These are phyloP conservation scores for Argyra leucocephala DNA, from an alignment of 2,888 invertebrate genomes.

Conservation along the genomic window DNA sequence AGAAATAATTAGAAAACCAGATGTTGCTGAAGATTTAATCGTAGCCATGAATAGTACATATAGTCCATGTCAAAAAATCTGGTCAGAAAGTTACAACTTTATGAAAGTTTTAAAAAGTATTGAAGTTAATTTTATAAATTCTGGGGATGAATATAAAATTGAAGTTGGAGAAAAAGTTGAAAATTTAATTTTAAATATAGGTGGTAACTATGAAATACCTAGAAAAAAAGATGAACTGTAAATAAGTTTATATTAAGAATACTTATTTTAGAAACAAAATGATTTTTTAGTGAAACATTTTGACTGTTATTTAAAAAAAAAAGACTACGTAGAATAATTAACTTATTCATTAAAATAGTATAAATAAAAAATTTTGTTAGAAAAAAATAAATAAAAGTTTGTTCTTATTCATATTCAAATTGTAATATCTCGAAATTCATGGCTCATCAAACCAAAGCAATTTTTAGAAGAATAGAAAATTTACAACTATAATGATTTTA, in stretches of 20 bases:
- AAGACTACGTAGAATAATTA: background rate
- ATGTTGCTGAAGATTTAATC: conserved; percentile 34
- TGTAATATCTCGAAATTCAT: too few species aligned
- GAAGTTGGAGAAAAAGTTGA: conserved; percentile 33
- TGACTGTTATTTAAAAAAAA: background rate
- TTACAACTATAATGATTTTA: too few species aligned
- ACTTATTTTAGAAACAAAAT: background rate
- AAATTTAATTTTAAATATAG: conserved; percentile 15
- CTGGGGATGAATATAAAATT: conserved; percentile 34
- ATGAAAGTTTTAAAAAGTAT: conserved; percentile 33
- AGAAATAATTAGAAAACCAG: conserved; percentile 33
- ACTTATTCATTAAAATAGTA: background rate
- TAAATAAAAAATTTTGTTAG: background rate
- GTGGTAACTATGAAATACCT: background rate
- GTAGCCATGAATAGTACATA: conserved; percentile 29
- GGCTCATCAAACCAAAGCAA: too few species aligned
- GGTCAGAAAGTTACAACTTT: conserved; percentile 33
- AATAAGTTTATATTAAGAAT: background rate
- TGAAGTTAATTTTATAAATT: conserved; percentile 31
- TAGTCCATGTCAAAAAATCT: conserved; percentile 30
- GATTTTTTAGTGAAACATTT: background rate
- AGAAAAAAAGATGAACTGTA: conserved; percentile 7
- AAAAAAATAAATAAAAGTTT: background rate
- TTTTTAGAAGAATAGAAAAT: too few species aligned
- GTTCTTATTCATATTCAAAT: too few species aligned